Evolutionary conservation across 2,888 invertebrate genomes (phyloP), one percentile per base, ranked within the genome.

Genomic region (Mamestra brassicae): DNA sequence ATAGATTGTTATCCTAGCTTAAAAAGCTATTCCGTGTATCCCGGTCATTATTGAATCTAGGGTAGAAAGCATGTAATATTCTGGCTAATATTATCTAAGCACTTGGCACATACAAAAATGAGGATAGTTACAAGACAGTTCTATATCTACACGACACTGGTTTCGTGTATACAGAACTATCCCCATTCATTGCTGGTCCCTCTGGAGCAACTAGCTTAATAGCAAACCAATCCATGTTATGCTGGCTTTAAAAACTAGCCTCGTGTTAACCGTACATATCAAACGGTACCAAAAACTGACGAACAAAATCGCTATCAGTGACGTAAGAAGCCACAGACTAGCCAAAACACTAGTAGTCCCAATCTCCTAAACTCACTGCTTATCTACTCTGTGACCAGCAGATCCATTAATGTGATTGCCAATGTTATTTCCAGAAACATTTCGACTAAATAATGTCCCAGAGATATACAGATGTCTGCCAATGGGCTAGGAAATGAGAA

Each of bases 321-420:
- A 11, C n/a, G 7, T 45, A 50, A 77, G n/a, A 54, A 50, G 50
- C 11, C 66, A 77, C 68, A 69, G 45, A 10, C 36, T 13, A 57
- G n/a, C 45, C 15, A 58, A 58, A 61, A 15, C 60, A n/a, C n/a
- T n/a, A 67, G 66, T 64, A 58, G 34, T 4, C 47, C 45, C 60
- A 61, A 68, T 63, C 17, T n/a, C 5, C 34, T 2, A 57, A 50
- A 57, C 61, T 71, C 71, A 62, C 73, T 67, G 50, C 45, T 38
- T 68, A 72, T 74, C 52, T 67, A 57, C 54, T 52, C 63, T 74
- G 52, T 73, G 64, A 36, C 81, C 34, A 66, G 8, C 54, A 72
- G 54, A 79, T 70, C 75, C 85, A 87, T 86, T 87, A 85, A 76
- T 74, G 70, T 76, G 81, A 86, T 87, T 87, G 80, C 74, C 67